Evolutionary conservation across 2,113 vertebrate species (phyloP).

Genomic region (Nerophis ophidion): DNA sequence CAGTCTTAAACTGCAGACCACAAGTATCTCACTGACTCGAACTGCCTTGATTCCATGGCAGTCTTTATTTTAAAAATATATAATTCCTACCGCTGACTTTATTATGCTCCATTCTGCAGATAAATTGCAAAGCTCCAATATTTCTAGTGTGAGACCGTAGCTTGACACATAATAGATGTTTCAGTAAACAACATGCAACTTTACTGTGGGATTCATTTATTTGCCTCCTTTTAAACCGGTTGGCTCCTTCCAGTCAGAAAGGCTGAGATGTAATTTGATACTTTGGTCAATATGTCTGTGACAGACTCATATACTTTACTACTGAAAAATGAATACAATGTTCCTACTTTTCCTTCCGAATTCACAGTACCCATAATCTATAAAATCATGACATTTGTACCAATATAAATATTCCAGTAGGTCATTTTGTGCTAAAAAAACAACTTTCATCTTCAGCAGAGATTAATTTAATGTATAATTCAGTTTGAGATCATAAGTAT

Average conservation of each 20-base stretch:
- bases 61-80: slow-evolving; percentile 20
- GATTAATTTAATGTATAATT: background rate
- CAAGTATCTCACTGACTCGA: slow-evolving; percentile 37
- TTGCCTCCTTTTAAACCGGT: background rate
- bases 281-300: background rate
- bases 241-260: background rate
- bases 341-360: background rate
- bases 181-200: background rate
- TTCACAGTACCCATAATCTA: background rate
- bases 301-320: background rate
- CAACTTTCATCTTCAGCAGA: background rate
- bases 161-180: background rate
- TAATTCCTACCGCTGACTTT: slow-evolving; percentile 45
- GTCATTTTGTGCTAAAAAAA: background rate
- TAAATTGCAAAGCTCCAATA: background rate
- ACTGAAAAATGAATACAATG: background rate
- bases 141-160: background rate
- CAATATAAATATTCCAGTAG: slow-evolving; percentile 1
- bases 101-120: slow-evolving; percentile 25
- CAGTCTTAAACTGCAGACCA: slow-evolving; percentile 58
- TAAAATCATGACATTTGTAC: background rate
- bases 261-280: background rate
- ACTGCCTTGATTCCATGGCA: slow-evolving; percentile 54
- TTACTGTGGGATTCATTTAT: background rate
- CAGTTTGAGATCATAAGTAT: background rate